Base-by-base conservation (phyloP, 2,113 vertebrate genomes). In the Dunckerocampus dactyliophorus region DNA sequence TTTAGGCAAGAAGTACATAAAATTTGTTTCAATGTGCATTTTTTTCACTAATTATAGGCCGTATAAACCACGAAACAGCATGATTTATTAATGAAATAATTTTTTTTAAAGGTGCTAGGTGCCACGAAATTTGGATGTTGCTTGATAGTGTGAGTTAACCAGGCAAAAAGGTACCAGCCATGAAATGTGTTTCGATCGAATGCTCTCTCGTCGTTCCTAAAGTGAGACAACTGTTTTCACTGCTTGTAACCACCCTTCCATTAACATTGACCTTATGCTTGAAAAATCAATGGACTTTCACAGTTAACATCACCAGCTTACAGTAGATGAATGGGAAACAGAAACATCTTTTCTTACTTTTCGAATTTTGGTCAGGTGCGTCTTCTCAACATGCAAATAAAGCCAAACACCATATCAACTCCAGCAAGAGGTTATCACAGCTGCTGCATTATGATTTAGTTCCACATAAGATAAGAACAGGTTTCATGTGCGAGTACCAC, bases 191-290 rank as follows among this genome's bases (percentile, higher is more conserved):
- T 69, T 66, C 69, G 66, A 75, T 62, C 73, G 48, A 74, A 69
- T 59, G 61, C 57, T 65, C 61, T 69, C 34, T 54, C 58, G 42
- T 72, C 56, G 63, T 65, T 64, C 52, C 60, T 71, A 79, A 79
- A 79, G 73, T 76, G 69, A 59, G 87, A 83, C 81, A 82, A 79
- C 59, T 75, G 70, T 79, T 84, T 77, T 75, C 67, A 64, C 55
- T 62, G 43, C 59, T 62, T 77, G 61, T 59, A 78, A 69, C 71
- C 77, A 85, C 49, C 65, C 77, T 67, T 83, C 82, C 73, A 84
- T 81, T 82, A 79, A 86, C 80, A 84, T 59, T 76, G 83, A 87
- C 79, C 83, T 81, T 82, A 80, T 75, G 62, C 54, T 65, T 74
- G 61, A 76, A 84, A 84, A 86, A 86, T 86, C 85, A 86, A 82